Conservation (phyloP, 2,888 invertebrate genomes). For the Alcis repandata region DNA sequence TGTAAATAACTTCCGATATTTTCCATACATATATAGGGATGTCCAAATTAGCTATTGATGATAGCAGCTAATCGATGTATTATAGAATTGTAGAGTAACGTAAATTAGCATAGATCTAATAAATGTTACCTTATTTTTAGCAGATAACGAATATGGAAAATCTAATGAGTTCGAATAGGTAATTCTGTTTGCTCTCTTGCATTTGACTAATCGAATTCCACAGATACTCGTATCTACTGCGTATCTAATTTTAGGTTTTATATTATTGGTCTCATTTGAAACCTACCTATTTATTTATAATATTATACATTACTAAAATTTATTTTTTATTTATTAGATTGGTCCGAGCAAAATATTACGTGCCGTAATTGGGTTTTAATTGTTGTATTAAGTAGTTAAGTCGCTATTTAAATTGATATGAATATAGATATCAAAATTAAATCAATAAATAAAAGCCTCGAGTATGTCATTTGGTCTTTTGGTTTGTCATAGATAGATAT, state of each 20-base stretch:
- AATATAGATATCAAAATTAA: no score
- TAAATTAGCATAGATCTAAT: neutral
- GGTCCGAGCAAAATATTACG: no score
- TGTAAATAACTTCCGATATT: conserved; percentile 17
- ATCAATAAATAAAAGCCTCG: no score
- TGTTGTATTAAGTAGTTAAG: no score
- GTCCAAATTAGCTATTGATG: neutral
- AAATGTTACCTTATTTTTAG: neutral
- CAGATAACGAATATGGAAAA: neutral
- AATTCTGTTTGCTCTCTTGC: neutral
- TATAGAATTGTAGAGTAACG: neutral
- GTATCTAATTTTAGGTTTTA: neutral
- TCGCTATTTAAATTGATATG: no score
- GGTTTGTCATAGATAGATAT: no score
- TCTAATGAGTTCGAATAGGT: neutral
- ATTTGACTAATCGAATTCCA: neutral
- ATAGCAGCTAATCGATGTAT: neutral
- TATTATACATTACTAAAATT: no score
- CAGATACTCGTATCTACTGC: neutral
- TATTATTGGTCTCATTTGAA: no score
- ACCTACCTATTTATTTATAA: no score
- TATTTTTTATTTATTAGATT: no score
- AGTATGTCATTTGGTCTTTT: no score
- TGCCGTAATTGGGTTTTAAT: no score
- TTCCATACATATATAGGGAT: conserved; percentile 3